Conservation (phyloP, 2,888 invertebrate genomes). For the Ectemnius continuus region DNA sequence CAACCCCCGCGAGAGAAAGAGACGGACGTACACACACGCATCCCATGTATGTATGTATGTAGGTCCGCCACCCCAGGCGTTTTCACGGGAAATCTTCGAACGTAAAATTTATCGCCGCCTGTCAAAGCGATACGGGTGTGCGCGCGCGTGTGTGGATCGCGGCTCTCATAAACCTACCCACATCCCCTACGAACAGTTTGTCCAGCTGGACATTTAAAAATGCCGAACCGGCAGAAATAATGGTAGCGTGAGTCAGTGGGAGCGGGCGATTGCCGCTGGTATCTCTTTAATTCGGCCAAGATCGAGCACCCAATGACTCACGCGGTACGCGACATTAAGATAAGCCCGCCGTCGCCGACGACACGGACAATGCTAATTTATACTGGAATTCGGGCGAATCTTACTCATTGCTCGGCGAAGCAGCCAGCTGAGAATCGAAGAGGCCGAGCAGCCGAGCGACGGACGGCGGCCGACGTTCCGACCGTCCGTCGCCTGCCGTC, state of each 20-base stretch:
- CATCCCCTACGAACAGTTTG: background rate
- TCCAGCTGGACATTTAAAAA: constrained; percentile 3
- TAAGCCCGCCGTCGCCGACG: no score
- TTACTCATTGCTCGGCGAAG: no score
- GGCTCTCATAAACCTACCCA: background rate
- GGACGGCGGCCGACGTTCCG: constrained; percentile 10
- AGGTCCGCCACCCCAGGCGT: background rate
- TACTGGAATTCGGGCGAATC: no score
- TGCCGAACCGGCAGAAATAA: background rate
- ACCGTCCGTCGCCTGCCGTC: constrained; percentile 39
- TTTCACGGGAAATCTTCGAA: constrained; percentile 33
- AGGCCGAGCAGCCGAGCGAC: constrained; percentile 25
- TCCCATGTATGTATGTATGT: no score
- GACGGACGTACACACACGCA: no score
- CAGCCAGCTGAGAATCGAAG: background rate
- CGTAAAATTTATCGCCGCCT: constrained; percentile 8
- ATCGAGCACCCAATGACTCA: no score
- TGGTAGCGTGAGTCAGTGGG: background rate
- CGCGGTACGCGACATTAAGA: no score
- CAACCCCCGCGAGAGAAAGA: constrained; percentile 9
- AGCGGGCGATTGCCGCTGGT: background rate
- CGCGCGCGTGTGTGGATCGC: background rate
- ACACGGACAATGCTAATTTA: no score
- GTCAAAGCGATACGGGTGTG: background rate
- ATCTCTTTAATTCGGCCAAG: no score